Base-by-base conservation (phyloP, 2,888 invertebrate species). In the Catocala sponsa region DNA sequence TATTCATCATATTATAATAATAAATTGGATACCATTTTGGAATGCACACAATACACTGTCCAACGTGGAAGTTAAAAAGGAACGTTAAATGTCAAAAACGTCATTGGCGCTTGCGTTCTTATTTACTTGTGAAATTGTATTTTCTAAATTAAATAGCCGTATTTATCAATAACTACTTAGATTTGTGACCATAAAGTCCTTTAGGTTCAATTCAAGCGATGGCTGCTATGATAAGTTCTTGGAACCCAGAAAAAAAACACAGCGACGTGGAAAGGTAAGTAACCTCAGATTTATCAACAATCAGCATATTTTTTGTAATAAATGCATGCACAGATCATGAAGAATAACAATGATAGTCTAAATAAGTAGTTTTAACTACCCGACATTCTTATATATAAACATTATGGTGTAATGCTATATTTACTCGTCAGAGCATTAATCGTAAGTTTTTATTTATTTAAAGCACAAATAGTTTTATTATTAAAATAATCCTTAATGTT, bases 171-270 rank as follows among this genome's bases (percentile, higher is more conserved):
- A 25, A 25, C 25, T 25, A 25, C 25, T 25, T 25, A 25, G 25
- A 1, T 11, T 32, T 33, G n/a, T 6, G n/a, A n/a, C n/a, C 11
- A 6, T 5, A 33, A 32, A 7, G 12, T 63, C 2, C 25, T 41
- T 6, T 13, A 51, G 32, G 6, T 49, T 41, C 72, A 46, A 58
- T 49, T 41, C 72, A 46, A 58, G 69, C 62, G 53, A 95, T 95
- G 94, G 94, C 95, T 71, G 87, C 91, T 63, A 91, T 95, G 86
- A 91, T 95, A 57, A 92, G 95, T 63, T 95, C 95, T 59, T 97
- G 96, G 96, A 95, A 95, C 84, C 96, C 97, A 7, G 96, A 96
- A 65, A 98, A 97, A 86, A 97, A 96, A 69, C 97, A 98, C 83
- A 97, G 96, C 78, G 98, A 98, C 69, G 87, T 91, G 50, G 91